These are phyloP conservation scores for Drosophila rhopaloa DNA, from an alignment of 1,140 invertebrate genomes.

Conservation along the genomic window DNA sequence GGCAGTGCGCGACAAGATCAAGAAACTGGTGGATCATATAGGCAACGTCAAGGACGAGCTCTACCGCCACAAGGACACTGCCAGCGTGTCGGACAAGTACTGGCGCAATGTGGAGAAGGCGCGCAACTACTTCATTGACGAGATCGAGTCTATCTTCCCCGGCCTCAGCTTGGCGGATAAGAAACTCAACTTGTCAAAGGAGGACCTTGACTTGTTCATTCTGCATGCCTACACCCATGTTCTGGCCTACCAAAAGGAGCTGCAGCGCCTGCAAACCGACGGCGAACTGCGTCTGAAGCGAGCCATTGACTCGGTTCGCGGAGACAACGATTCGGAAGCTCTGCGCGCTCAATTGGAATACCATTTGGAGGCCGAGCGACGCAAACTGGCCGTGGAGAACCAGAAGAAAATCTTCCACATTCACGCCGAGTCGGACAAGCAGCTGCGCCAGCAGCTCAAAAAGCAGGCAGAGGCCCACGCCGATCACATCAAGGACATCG, in stretches of 20 bases:
- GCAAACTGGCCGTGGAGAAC: slow-evolving; percentile 86
- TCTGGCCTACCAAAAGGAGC: slow-evolving; percentile 89
- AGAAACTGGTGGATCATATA: slow-evolving; percentile 87
- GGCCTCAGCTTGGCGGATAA: slow-evolving; percentile 88
- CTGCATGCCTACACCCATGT: slow-evolving; percentile 89
- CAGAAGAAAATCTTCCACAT: slow-evolving; percentile 86
- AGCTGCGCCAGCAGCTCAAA: slow-evolving; percentile 91
- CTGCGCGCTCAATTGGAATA: slow-evolving; percentile 85
- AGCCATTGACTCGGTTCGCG: slow-evolving; percentile 87
- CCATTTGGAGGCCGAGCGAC: slow-evolving; percentile 86
- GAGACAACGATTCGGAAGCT: slow-evolving; percentile 81
- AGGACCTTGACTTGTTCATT: slow-evolving; percentile 89
- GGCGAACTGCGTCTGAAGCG: slow-evolving; percentile 87
- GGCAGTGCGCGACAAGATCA: slow-evolving; percentile 86
- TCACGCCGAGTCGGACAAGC: slow-evolving; percentile 88
- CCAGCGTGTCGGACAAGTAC: slow-evolving; percentile 88
- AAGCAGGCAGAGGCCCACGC: slow-evolving; percentile 92
- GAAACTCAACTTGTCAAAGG: slow-evolving; percentile 87
- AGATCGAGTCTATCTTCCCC: slow-evolving; percentile 90
- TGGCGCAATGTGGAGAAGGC: slow-evolving; percentile 89
- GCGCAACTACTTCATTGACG: slow-evolving; percentile 89
- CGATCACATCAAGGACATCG: slow-evolving; percentile 91
- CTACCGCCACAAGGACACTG: slow-evolving; percentile 85
- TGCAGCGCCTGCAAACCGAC: slow-evolving; percentile 88
- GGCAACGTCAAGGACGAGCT: slow-evolving; percentile 86